Percentiles rank a stretch among this genome's conserved stretches.
Conservation (phyloP, 1,140 invertebrate genomes). For the Idris sp. region DNA sequence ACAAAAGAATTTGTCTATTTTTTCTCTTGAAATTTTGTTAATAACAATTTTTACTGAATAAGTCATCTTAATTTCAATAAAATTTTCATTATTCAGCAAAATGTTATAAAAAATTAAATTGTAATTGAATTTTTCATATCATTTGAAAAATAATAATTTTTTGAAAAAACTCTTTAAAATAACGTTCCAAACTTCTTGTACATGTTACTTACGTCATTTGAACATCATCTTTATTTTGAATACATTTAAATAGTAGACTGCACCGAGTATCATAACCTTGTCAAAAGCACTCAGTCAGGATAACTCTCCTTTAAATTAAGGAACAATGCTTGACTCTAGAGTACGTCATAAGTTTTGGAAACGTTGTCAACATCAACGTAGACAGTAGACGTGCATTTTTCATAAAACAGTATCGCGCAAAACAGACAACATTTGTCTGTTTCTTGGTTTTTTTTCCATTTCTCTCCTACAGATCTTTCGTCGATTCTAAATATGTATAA, state of each 20-base stretch:
- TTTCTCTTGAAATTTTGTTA: no score
- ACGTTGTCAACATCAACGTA: slow-evolving; percentile 10
- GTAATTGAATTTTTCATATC: no score
- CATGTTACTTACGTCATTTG: not conserved
- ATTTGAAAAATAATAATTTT: no score
- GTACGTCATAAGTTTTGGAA: not conserved
- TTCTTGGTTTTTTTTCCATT: not conserved
- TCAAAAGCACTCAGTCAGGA: no score
- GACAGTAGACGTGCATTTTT: not conserved
- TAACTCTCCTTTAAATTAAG: no score
- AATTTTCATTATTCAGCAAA: no score
- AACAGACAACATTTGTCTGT: not conserved
- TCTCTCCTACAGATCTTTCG: slow-evolving; percentile 31
- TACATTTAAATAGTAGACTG: not conserved
- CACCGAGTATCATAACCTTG: slow-evolving; percentile 6
- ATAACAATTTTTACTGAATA: no score
- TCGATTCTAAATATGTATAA: slow-evolving; percentile 61
- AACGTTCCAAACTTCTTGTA: no score
- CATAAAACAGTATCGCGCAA: slow-evolving; percentile 1
- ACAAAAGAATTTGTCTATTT: no score
- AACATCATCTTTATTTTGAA: not conserved
- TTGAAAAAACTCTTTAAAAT: no score
- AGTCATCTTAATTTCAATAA: no score
- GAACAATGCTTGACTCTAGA: not conserved
- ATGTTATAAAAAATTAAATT: no score